A percentile compares a stretch with the other conserved stretches of the same genome.
Conservation (phyloP, 2,113 vertebrate genomes). For the Eptesicus fuscus region DNA sequence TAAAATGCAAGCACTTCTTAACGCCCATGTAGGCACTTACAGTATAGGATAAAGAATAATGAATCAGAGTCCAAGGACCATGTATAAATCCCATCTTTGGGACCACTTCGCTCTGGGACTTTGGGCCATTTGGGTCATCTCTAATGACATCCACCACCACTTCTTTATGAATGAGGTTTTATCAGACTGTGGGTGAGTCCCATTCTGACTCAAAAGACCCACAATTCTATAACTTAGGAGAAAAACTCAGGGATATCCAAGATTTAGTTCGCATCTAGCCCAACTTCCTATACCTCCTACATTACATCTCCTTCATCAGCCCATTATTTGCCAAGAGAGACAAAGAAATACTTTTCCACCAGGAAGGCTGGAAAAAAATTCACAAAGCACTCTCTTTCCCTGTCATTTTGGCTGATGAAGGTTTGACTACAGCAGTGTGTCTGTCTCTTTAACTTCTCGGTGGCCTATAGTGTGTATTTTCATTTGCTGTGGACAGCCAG, state of each 20-base stretch:
- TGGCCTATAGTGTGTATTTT: background rate
- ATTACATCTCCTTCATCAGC: background rate
- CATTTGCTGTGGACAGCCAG: background rate
- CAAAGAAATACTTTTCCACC: background rate
- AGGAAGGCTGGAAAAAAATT: background rate
- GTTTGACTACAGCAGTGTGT: background rate
- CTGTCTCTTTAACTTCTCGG: background rate
- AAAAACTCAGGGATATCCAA: background rate
- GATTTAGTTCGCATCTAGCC: background rate
- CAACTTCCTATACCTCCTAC: background rate
- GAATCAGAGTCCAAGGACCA: background rate
- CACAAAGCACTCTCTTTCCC: background rate
- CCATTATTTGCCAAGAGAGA: background rate
- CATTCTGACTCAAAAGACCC: background rate
- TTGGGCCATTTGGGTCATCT: background rate
- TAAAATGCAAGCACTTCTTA: background rate
- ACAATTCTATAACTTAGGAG: background rate
- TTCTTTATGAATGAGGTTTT: conserved; percentile 32
- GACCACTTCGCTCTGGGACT: background rate
- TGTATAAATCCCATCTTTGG: conserved; percentile 33
- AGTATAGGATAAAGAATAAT: background rate
- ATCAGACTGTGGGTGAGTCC: background rate
- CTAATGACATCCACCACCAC: conserved; percentile 18
- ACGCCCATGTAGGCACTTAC: background rate
- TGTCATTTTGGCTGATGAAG: background rate